Evolutionary conservation across 2,888 invertebrate species (phyloP).

Genomic region (Apotomis betuletana): DNA sequence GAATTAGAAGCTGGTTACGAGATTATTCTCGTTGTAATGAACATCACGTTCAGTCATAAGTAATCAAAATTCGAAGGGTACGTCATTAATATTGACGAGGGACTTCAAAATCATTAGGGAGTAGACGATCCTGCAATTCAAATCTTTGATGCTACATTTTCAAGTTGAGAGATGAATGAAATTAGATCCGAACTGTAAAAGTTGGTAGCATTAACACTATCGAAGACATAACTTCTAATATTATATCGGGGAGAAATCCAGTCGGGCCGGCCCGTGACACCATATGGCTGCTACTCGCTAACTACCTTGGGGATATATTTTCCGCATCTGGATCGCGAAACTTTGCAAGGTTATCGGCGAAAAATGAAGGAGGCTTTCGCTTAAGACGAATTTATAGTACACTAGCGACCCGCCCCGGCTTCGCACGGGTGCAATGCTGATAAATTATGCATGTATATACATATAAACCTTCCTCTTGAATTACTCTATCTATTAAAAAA

Average conservation of each 20-base stretch:
- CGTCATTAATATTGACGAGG: slow-evolving; percentile 57
- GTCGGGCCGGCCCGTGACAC: slow-evolving; percentile 43
- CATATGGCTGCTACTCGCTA: slow-evolving; percentile 54
- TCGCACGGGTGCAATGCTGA: too few species aligned
- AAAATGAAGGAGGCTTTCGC: slow-evolving; percentile 43
- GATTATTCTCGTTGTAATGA: slow-evolving; percentile 45
- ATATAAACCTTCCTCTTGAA: too few species aligned
- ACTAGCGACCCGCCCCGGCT: too few species aligned
- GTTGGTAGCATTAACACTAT: slow-evolving; percentile 42
- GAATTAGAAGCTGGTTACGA: slow-evolving; percentile 9
- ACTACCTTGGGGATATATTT: slow-evolving; percentile 45
- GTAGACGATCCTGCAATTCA: slow-evolving; percentile 7
- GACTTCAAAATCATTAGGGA: slow-evolving; percentile 46
- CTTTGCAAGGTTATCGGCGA: slow-evolving; percentile 29
- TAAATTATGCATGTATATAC: too few species aligned
- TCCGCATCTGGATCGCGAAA: slow-evolving; percentile 53
- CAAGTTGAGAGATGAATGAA: slow-evolving; percentile 8
- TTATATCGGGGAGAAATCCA: slow-evolving; percentile 45
- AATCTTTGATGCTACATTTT: slow-evolving; percentile 14
- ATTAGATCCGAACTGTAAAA: slow-evolving; percentile 13
- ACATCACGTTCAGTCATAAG: slow-evolving; percentile 57
- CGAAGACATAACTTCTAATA: slow-evolving; percentile 46
- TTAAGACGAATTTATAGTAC: slow-evolving; percentile 14
- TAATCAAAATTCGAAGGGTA: slow-evolving; percentile 61
- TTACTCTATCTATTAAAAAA: too few species aligned